Evolutionary conservation across 2,797 vertebrate genomes (phyloP).

Genomic region (Falco cherrug): DNA sequence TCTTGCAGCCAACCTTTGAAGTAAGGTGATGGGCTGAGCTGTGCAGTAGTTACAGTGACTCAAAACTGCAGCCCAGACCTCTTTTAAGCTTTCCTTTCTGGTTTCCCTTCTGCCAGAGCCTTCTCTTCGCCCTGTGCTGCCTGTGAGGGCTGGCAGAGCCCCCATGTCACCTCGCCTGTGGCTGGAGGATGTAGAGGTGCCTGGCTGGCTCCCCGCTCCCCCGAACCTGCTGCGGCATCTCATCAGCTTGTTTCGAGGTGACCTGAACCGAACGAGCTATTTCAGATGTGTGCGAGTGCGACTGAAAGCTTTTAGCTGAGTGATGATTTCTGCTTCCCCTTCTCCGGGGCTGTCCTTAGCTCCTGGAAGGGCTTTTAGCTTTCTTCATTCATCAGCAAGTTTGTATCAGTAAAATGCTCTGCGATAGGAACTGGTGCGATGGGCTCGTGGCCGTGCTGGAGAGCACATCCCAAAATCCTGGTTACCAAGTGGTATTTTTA

Average conservation of each 20-base stretch:
- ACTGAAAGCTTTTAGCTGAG: not conserved
- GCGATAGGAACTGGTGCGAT: not conserved
- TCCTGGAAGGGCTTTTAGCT: not conserved
- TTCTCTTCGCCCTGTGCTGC: not conserved
- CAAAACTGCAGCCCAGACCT: not conserved
- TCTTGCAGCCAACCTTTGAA: not conserved
- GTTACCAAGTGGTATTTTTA: not conserved
- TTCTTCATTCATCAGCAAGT: not conserved
- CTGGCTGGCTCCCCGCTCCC: fast-evolving
- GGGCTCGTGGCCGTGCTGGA: not conserved
- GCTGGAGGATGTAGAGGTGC: not conserved
- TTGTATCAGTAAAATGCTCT: not conserved
- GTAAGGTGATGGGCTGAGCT: not conserved
- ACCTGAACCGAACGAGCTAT: not conserved
- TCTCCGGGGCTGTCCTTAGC: not conserved
- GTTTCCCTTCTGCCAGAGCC: not conserved
- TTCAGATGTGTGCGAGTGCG: not conserved
- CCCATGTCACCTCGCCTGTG: fast-evolving
- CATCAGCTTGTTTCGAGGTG: not conserved
- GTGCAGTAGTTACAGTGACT: not conserved
- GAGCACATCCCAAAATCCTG: not conserved
- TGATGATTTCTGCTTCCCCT: not conserved
- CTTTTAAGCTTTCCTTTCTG: not conserved
- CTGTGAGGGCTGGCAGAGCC: not conserved
- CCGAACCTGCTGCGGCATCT: not conserved